These are phyloP conservation scores for Anthopleura sola DNA, from an alignment of 64 coral and sea anemone species.

Conservation along the genomic window DNA sequence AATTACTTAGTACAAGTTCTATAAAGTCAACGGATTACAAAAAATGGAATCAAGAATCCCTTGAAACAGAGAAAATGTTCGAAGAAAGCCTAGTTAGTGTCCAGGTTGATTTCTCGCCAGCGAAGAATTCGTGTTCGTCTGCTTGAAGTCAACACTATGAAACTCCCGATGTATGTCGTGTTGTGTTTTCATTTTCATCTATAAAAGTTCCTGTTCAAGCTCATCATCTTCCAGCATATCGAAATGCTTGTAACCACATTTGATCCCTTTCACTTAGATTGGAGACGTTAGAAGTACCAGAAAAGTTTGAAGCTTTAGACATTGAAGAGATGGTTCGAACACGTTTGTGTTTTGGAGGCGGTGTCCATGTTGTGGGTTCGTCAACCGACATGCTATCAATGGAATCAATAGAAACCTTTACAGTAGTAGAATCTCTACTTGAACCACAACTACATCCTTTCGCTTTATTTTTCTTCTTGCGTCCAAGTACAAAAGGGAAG, in stretches of 20 bases:
- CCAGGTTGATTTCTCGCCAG: constrained; percentile 53
- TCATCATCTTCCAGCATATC: constrained; percentile 70
- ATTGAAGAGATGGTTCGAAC: constrained; percentile 75
- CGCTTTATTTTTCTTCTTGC: constrained; percentile 55
- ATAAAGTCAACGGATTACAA: too few relatives aligned
- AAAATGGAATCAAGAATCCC: neutral
- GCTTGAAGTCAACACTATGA: neutral
- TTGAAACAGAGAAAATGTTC: neutral
- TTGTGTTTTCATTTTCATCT: neutral
- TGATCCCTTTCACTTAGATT: constrained; percentile 75
- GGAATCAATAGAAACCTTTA: constrained; percentile 57
- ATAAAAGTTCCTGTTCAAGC: neutral
- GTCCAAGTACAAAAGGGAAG: constrained; percentile 56
- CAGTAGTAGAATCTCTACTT: neutral
- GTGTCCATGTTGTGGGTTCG: constrained; percentile 77
- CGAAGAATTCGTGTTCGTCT: neutral
- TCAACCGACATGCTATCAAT: constrained; percentile 76
- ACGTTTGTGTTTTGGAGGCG: constrained; percentile 73
- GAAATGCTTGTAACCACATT: constrained; percentile 82
- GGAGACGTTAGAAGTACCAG: constrained; percentile 76
- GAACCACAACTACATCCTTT: constrained; percentile 29
- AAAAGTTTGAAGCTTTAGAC: constrained; percentile 85
- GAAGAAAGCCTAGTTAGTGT: neutral
- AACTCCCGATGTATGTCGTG: neutral
- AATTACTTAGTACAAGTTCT: neutral